A percentile compares a stretch with the other conserved stretches of the same genome.
These are phyloP conservation scores for Dicyrtomina minuta DNA, from an alignment of 2,888 invertebrate genomes.

Conservation along the genomic window DNA sequence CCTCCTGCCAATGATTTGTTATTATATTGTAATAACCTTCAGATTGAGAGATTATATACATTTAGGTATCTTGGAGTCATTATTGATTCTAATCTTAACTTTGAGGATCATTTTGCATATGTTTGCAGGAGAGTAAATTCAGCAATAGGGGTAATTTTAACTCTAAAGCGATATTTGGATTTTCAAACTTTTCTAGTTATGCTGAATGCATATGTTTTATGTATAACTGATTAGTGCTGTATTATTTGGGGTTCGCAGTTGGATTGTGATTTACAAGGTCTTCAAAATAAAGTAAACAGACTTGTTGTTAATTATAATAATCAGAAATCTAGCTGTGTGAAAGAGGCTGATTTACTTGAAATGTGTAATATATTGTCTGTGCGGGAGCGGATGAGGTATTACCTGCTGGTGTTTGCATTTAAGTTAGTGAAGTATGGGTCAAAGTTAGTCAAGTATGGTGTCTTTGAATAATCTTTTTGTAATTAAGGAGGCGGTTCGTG, in stretches of 20 bases:
- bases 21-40: not conserved
- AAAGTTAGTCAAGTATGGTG: too few species aligned
- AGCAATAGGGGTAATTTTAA: not conserved
- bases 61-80: conserved; percentile 21
- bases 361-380: too few species aligned
- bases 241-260: conserved; percentile 10
- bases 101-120: conserved; percentile 4
- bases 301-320: too few species aligned
- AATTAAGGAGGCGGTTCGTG: too few species aligned
- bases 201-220: too few species aligned
- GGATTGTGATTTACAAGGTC: not conserved
- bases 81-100: conserved; percentile 1
- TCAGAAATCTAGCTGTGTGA: not conserved
- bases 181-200: too few species aligned
- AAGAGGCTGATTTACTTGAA: not conserved
- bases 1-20: not conserved
- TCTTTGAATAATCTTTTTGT: too few species aligned
- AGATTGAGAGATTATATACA: not conserved
- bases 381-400: too few species aligned
- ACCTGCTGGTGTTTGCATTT: too few species aligned
- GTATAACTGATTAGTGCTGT: too few species aligned
- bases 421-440: too few species aligned
- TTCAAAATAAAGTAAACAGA: not conserved
- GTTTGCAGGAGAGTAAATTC: not conserved
- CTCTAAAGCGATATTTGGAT: not conserved